Evolutionary conservation across 2,888 invertebrate species (phyloP).

Genomic region (Steinernema hermaphroditum): DNA sequence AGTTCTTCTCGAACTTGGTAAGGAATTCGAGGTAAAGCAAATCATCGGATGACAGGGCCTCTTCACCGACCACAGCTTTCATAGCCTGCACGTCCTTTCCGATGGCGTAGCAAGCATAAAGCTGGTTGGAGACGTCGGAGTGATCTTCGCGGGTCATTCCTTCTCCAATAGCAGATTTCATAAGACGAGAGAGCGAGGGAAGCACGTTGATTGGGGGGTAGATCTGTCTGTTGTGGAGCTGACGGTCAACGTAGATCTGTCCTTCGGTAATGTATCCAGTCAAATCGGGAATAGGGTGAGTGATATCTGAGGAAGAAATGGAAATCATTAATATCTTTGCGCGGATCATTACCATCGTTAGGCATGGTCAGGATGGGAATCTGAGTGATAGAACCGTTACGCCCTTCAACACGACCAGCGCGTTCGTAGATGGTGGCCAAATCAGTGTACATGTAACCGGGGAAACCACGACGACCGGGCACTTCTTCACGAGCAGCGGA

Average conservation of each 20-base stretch:
- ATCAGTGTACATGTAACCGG: conserved; percentile 99
- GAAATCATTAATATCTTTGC: no score
- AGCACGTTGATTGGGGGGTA: conserved; percentile 99
- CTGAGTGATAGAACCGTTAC: conserved; percentile 98
- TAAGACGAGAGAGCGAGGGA: conserved; percentile 96
- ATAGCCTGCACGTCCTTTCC: conserved; percentile 79
- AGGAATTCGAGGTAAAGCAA: conserved; percentile 96
- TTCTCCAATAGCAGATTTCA: conserved; percentile 99
- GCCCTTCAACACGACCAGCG: conserved; percentile 96
- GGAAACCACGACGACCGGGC: conserved; percentile 99
- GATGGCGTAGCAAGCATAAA: conserved; percentile 98
- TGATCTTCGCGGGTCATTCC: conserved; percentile 79
- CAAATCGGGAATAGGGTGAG: conserved; percentile 99
- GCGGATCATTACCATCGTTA: conserved; percentile 80
- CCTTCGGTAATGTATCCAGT: conserved; percentile 99
- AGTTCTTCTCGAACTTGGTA: conserved; percentile 99
- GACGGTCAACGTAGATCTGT: conserved; percentile 98
- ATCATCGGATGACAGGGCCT: conserved; percentile 96
- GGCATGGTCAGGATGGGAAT: conserved; percentile 99
- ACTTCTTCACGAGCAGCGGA: conserved; percentile 99
- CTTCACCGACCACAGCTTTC: conserved; percentile 95
- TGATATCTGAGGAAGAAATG: conserved; percentile 94
- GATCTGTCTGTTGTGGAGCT: conserved; percentile 92
- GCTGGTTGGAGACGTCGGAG: conserved; percentile 82
- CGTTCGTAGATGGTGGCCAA: conserved; percentile 99